Evolutionary conservation across 2,797 vertebrate species (phyloP).

Genomic region (Serranus cabrilla): DNA sequence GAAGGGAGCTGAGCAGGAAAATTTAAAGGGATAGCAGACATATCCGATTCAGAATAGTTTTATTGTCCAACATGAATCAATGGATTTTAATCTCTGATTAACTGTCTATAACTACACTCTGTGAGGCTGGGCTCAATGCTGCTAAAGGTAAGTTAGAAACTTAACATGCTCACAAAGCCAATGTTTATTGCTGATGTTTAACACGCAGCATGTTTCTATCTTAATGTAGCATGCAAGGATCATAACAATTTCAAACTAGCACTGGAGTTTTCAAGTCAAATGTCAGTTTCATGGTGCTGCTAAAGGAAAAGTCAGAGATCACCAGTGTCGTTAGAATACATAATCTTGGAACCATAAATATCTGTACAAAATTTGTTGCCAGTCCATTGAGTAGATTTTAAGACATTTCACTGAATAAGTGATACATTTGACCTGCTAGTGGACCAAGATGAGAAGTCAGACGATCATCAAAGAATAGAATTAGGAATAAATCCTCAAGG

Average conservation of each 20-base stretch:
- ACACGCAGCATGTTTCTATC: background rate
- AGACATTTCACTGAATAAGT: background rate
- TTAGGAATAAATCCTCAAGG: background rate
- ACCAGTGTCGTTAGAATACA: background rate
- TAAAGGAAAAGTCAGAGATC: background rate
- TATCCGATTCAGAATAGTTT: background rate
- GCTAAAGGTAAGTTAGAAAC: background rate
- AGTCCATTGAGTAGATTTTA: conserved; percentile 1
- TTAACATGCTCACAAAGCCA: background rate
- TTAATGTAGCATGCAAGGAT: background rate
- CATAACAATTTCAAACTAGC: background rate
- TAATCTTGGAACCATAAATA: too few species aligned
- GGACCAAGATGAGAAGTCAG: background rate
- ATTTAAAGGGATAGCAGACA: conserved; percentile 12
- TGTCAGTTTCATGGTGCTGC: background rate
- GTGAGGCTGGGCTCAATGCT: background rate
- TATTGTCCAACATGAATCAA: background rate
- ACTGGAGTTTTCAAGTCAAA: background rate
- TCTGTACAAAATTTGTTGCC: background rate
- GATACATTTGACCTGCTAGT: background rate
- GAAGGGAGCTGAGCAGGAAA: background rate
- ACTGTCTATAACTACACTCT: background rate
- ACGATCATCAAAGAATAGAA: background rate
- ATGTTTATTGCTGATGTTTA: background rate
- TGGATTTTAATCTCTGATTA: background rate